Base-by-base conservation (phyloP, 2,888 invertebrate species). In the Andrena minutula region DNA sequence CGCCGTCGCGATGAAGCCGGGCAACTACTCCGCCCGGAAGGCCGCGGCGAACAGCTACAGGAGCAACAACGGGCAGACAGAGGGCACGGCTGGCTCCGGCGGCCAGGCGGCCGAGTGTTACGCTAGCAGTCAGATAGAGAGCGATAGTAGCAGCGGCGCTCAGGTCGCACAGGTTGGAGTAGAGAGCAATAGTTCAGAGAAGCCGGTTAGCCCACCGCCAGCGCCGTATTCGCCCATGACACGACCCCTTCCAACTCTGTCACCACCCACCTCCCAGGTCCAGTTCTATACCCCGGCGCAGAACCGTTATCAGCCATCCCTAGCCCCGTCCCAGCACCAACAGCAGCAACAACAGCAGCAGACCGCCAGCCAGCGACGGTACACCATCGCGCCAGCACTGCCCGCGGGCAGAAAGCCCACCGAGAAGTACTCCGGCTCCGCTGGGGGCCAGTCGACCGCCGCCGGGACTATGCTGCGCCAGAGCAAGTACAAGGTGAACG, bases 201-300 rank as follows among this genome's bases (percentile, higher is more conserved):
- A 90, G 69, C 83, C 90, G 79, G 83, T 88, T 84, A 92, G 92
- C 85, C 92, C 92, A 80, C 91, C 90, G 28, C 90, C 92, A 69
- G 85, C 89, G n/a, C 92, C 92, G 16, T 90, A 91, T 70, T 92
- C 91, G 60, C 91, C 92, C 64, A 91, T 91, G 89, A 90, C 91
- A 84, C 90, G 86, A 84, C 93, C 93, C 71, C 88, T 89, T 90
- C 93, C 91, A 89, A 92, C 89, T 88, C 83, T 92, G 78, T 93
- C 93, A 89, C 92, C 93, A 64, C 89, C 92, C 89, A 88, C 90
- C 86, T 87, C 89, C 82, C 93, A 93, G 93, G 93, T 93, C 83
- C 93, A 92, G 90, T 91, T 92, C 81, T 93, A 91, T 83, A 78
- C 85, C 35, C 85, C 89, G 66, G 84, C 86, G 72, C 91, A 90